Base-by-base conservation (phyloP, 2,113 vertebrate genomes). In the Myxocyprinus asiaticus region DNA sequence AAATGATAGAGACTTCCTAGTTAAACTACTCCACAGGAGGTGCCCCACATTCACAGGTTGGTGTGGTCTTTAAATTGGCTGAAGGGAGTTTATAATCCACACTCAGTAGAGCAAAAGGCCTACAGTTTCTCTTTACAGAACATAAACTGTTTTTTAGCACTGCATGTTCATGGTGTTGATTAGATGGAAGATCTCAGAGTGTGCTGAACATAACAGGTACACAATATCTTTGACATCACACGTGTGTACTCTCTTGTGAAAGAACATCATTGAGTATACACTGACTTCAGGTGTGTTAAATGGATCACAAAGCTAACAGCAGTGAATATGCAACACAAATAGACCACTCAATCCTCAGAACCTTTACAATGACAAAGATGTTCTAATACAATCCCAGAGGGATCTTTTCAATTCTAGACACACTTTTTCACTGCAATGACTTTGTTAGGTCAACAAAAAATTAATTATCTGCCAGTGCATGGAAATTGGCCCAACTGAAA, bases 31-130 rank as follows among this genome's bases (percentile, higher is more conserved):
- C 53, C 85, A 10, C 7, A 86, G 85, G 79, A 93, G 81, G 62
- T 67, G 90, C 51, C 87, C 90, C 14, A 76, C 79, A 56, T 92
- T 93, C 83, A 88, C 86, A 87, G 91, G 90, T 93, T 59, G 6
- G 65, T 7, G 43, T 64, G 43, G 42, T 53, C 50, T 45, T 42
- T 5, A 12, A 15, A 6, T 11, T 14, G 14, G 43, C 9, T 33
- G 22, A 33, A 33, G 22, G 22, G 1, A 33, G 22, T 33, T 33
- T 33, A 33, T 33, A 33, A 33, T 33, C 22, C 22, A 33, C 22
- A 33, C 22, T 59, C 14, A 72, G 10, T 7, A 5, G 22, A 6
- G 55, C 55, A 56, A 14, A 0, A 1, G 55, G 55, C 14, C 55
- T 56, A 12, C 33, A 62, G 55, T 62, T 11, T 69, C 22, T 33